phyloP scores from a whole-genome alignment of 1,140 invertebrate genomes.

The Neodiprion virginianus region DNA sequence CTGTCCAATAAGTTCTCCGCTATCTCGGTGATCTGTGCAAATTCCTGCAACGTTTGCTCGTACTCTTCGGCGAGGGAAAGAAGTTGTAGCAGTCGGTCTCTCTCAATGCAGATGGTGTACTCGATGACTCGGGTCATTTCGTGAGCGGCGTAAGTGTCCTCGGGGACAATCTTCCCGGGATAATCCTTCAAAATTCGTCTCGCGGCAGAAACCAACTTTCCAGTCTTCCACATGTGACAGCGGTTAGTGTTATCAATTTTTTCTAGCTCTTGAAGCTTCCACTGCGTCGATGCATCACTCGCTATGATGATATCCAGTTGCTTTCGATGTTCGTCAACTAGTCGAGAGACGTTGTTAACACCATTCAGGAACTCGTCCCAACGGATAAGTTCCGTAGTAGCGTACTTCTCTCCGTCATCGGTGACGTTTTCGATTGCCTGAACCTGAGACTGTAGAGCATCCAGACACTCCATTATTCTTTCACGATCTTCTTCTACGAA shows the following conservation, averaged over 20 bases:
- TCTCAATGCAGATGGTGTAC: constrained; percentile 70
- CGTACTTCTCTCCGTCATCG: constrained; percentile 63
- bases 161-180: constrained; percentile 70
- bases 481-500: constrained; percentile 52
- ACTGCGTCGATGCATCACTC: constrained; percentile 65
- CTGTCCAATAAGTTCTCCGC: constrained; percentile 79
- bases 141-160: constrained; percentile 68
- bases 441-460: constrained; percentile 57
- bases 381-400: constrained; percentile 67
- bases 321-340: constrained; percentile 63
- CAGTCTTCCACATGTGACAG: constrained; percentile 59
- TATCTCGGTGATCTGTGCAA: constrained; percentile 81
- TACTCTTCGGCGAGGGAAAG: constrained; percentile 82
- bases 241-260: constrained; percentile 69
- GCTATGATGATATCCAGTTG: constrained; percentile 66
- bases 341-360: constrained; percentile 61
- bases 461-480: constrained; percentile 57
- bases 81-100: constrained; percentile 76
- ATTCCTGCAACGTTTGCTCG: constrained; percentile 84
- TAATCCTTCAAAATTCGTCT: constrained; percentile 68
- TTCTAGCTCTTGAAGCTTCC: constrained; percentile 72
- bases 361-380: constrained; percentile 75
- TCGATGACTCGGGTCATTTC: constrained; percentile 74
- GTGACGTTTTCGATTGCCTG: constrained; percentile 61
- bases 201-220: constrained; percentile 62